Evolutionary conservation across 2,797 vertebrate genomes (phyloP), one percentile per base, ranked within the genome.

Genomic region (Onychomys leucogaster): DNA sequence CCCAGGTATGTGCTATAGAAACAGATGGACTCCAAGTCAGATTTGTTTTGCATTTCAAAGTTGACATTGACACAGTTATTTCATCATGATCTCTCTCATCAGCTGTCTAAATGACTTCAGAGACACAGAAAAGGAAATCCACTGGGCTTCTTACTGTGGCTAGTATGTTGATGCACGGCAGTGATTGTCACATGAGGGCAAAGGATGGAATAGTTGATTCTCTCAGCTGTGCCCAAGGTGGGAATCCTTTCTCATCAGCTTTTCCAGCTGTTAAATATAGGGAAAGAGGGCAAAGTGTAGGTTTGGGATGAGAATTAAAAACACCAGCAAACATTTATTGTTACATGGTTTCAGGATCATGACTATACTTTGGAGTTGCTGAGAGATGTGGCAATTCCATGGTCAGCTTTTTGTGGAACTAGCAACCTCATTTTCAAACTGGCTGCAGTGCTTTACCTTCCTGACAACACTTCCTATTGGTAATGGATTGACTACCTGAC

Each of bases 101-200:
- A 34, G 17, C 2, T 76, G 27, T 69, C 13, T 25, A 59, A 59
- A 75, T 83, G 37, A 21, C 19, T 59, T 83, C 7, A 63, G 12
- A 41, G 29, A 59, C 7, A 49, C 57, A 37, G 8, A 37, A 83
- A 94, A 63, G 9, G 10, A 41, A 41, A 86, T 5, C 41, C 7
- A 37, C 4, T 61, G 37, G 3, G 6, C 5, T 25, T 67, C 88
- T 76, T 37, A 32, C 13, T 37, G 25, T 57, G 11, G 6, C 43
- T 41, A 25, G 14, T 4, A n/a, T 0, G 4, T 49, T 21, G 34
- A n/a, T 4, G 12, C 5, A 19, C 1, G 3, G 0, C 13, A 43
- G 67, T 23, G 3, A 11, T 34, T 75, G 0, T n/a, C 32, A 23
- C 5, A 41, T 8, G n/a, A 73, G 4, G 4, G 2, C 59, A 49